Conservation (phyloP, 2,113 vertebrate genomes). For the Mola mola region DNA sequence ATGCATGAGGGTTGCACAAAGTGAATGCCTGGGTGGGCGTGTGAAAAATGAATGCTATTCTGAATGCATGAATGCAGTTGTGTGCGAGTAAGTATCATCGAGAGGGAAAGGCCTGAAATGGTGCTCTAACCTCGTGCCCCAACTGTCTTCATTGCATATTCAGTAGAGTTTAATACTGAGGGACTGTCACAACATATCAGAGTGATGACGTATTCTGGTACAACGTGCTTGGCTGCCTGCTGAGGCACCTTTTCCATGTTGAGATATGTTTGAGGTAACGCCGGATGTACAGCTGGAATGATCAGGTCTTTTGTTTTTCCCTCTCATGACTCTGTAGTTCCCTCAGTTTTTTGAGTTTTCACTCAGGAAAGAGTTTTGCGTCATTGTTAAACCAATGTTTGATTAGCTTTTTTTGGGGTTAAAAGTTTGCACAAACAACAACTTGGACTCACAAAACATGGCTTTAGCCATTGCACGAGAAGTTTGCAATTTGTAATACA, state of each 20-base stretch:
- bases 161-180: slow-evolving; percentile 66
- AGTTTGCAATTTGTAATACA: too few relatives aligned
- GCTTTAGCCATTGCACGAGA: too few relatives aligned
- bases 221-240: slow-evolving; percentile 8
- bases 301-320: too few relatives aligned
- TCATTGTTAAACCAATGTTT: too few relatives aligned
- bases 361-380: too few relatives aligned
- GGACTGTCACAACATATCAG: slow-evolving; percentile 66
- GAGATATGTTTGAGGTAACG: slow-evolving; percentile 17
- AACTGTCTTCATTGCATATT: slow-evolving; percentile 62
- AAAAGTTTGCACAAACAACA: too few relatives aligned
- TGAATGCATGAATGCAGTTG: slow-evolving; percentile 33
- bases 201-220: slow-evolving; percentile 23
- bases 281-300: slow-evolving; percentile 1
- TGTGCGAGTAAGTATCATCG: slow-evolving; percentile 5
- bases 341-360: too few relatives aligned
- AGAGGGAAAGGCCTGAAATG: slow-evolving; percentile 40
- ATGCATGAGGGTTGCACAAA: slow-evolving; percentile 12
- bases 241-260: slow-evolving; percentile 22
- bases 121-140: slow-evolving; percentile 55
- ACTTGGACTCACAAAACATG: too few relatives aligned
- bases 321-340: too few relatives aligned
- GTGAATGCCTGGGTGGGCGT: slow-evolving; percentile 25
- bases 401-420: too few relatives aligned
- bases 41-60: slow-evolving; percentile 49